Evolutionary conservation across 2,113 vertebrate genomes (phyloP), one percentile per base, ranked within the genome.

Genomic region (Sisor rabdophorus): DNA sequence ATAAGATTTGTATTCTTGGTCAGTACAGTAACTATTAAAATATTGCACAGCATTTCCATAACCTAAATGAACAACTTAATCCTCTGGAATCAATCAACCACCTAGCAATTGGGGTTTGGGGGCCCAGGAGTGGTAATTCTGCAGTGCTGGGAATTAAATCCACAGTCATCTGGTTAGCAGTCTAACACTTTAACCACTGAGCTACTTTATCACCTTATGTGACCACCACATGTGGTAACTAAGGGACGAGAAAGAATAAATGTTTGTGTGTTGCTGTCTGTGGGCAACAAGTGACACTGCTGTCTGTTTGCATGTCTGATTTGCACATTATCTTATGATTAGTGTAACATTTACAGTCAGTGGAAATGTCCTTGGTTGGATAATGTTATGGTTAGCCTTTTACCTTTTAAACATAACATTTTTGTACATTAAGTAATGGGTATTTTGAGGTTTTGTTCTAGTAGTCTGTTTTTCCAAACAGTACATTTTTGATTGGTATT

Each of bases 211-310:
- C 32, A 36, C 32, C 32, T 40, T 47, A 13, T 10, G 60, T 58
- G 61, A 84, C 60, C 28, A 77, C 77, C 72, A 84, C 60, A 81
- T 86, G 76, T 80, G 73, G 80, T 83, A 79, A 82, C 77, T 75
- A 61, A 63, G 53, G 56, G 72, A 69, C 75, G 61, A 61, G 48
- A 73, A 50, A 65, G 36, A 54, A 47, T 81, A 84, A 81, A 76
- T 32, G 28, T 75, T 47, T 82, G 82, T 80, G 76, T 79, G 83
- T 85, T 80, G 79, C 85, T 47, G 53, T 60, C n/a, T 44, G 12
- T 20, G 71, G 68, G 75, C 75, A 77, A 26, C 83, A 53, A 76
- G 61, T 74, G 68, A 32, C 10, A 52, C 32, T 77, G 13, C 65
- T 70, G 26, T 71, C 63, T 80, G 28, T 48, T 81, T 74, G 78